Evolutionary conservation across 2,888 invertebrate species (phyloP).

Genomic region (Campaea margaritaria): DNA sequence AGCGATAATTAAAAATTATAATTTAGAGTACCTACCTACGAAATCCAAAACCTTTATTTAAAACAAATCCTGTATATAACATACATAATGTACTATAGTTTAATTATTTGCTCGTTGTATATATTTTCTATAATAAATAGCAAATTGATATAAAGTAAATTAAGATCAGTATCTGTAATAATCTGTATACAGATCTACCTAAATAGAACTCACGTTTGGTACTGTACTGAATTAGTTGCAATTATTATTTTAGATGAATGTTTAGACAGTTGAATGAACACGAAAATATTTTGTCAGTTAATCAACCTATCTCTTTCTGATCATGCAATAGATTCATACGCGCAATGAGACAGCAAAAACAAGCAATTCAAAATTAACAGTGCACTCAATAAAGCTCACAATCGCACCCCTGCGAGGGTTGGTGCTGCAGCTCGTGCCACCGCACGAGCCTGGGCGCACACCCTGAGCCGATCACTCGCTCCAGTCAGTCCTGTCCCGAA

Average conservation of each 20-base stretch:
- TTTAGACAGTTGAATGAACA: neutral
- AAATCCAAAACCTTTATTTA: no score
- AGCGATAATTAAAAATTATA: no score
- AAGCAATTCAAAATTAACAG: constrained; percentile 31
- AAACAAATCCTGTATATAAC: no score
- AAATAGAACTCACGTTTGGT: no score
- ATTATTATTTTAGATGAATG: neutral
- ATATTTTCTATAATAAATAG: no score
- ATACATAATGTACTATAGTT: no score
- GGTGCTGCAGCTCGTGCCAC: constrained; percentile 59
- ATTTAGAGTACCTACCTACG: no score
- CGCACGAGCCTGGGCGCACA: constrained; percentile 74
- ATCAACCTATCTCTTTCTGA: constrained; percentile 23
- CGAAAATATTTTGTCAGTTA: constrained; percentile 13
- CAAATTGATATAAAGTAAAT: no score
- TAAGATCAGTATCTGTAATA: no score
- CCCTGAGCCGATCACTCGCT: constrained; percentile 67
- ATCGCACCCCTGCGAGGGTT: constrained; percentile 62
- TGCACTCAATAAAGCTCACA: constrained; percentile 36
- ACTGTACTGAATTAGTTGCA: no score
- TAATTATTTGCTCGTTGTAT: no score
- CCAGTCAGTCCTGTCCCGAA: constrained; percentile 74
- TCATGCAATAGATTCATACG: constrained; percentile 19
- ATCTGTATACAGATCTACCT: no score
- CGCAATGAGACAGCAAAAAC: constrained; percentile 18